A percentile compares a stretch with the other conserved stretches of the same genome.
Conservation (phyloP, 2,888 invertebrate species). For the Megalurothrips usitatus region DNA sequence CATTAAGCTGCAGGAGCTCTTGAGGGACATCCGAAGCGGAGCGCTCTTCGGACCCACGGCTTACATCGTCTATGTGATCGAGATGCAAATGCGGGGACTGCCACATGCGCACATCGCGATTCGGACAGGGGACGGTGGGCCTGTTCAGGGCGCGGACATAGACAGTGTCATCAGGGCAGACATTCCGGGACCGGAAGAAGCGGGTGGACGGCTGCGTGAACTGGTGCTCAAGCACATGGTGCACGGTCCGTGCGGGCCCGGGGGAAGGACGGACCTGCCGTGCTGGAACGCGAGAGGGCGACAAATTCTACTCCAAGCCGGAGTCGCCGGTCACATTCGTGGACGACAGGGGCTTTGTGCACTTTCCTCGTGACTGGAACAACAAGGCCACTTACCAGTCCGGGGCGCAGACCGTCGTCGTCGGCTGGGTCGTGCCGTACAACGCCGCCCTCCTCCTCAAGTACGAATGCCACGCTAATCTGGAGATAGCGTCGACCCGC, state of each 20-base stretch:
- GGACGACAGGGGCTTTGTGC: conserved; percentile 33
- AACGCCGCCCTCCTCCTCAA: conserved; percentile 32
- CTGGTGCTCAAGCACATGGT: conserved; percentile 32
- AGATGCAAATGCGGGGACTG: conserved; percentile 35
- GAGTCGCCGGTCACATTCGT: conserved; percentile 28
- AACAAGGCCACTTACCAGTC: neutral
- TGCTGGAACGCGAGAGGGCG: conserved; percentile 33
- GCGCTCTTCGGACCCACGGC: conserved; percentile 35
- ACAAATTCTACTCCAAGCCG: conserved; percentile 34
- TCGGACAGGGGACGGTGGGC: conserved; percentile 32
- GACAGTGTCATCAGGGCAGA: conserved; percentile 33
- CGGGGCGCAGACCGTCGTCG: neutral
- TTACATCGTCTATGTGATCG: conserved; percentile 34
- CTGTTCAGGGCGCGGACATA: conserved; percentile 32
- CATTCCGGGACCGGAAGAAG: conserved; percentile 33
- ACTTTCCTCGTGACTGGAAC: too few relatives aligned
- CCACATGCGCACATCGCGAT: conserved; percentile 34
- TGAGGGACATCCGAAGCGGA: conserved; percentile 7
- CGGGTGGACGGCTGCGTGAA: conserved; percentile 30
- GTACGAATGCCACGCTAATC: conserved; percentile 32
- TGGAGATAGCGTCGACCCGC: conserved; percentile 34
- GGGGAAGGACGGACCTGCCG: conserved; percentile 33
- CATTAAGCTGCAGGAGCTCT: conserved; percentile 31
- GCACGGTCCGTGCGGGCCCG: conserved; percentile 32
- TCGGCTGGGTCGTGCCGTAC: conserved; percentile 34